These are phyloP conservation scores for Machaerirhynchus nigripectus DNA, from an alignment of 2,113 vertebrate genomes.

Conservation along the genomic window DNA sequence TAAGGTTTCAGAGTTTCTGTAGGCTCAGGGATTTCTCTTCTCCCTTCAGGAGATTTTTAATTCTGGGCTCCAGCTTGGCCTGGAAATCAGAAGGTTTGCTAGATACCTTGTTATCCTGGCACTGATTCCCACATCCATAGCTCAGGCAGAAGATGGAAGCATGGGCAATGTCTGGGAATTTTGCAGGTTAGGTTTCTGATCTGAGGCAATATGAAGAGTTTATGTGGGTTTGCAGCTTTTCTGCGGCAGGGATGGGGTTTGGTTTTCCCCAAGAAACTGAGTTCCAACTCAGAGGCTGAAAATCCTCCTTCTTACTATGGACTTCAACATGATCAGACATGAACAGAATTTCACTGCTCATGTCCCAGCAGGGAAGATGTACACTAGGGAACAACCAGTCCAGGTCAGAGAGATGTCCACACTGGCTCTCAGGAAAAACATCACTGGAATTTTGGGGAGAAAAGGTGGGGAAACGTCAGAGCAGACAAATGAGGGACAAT, in stretches of 20 bases:
- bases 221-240: background rate
- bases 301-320: background rate
- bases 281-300: background rate
- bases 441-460: rapidly evolving
- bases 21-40: background rate
- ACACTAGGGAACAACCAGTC: background rate
- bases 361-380: background rate
- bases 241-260: background rate
- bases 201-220: background rate
- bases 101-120: background rate
- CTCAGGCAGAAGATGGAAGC: background rate
- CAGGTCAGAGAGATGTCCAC: background rate
- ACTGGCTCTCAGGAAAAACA: background rate
- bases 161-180: background rate
- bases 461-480: background rate
- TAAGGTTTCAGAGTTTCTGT: background rate
- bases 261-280: background rate
- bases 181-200: background rate
- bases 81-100: background rate
- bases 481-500: background rate
- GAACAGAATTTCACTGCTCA: background rate
- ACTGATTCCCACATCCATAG: background rate
- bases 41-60: background rate
- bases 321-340: background rate
- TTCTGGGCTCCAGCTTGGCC: background rate